Percentiles rank a stretch among this genome's conserved stretches.
These are phyloP conservation scores for Sebastes hubbsi DNA, from an alignment of 2,797 vertebrate species.

Conservation along the genomic window DNA sequence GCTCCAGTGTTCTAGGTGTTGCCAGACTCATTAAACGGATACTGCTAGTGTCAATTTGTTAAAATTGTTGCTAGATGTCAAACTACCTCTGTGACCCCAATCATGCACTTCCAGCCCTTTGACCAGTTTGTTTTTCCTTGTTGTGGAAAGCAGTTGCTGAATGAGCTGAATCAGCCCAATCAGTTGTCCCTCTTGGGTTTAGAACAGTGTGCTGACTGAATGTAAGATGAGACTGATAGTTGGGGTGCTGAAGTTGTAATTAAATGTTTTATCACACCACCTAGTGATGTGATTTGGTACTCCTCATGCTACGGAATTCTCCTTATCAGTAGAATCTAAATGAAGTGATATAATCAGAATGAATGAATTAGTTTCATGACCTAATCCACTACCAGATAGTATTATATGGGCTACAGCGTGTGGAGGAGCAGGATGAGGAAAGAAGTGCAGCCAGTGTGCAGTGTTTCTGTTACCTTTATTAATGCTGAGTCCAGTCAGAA, in stretches of 20 bases:
- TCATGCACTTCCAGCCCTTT: not conserved
- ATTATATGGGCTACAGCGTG: not conserved
- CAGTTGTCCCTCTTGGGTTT: not conserved
- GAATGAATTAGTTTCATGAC: not conserved
- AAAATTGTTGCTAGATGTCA: not conserved
- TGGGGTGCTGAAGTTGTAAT: not conserved
- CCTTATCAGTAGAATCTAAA: not conserved
- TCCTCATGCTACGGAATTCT: not conserved
- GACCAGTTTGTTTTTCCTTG: not conserved
- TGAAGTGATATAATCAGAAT: not conserved
- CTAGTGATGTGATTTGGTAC: not conserved
- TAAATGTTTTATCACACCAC: not conserved
- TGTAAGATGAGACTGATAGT: not conserved
- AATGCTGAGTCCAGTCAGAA: constrained; percentile 22
- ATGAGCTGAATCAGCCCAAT: not conserved
- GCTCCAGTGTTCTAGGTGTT: not conserved
- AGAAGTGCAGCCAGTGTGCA: not conserved
- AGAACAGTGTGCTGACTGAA: not conserved
- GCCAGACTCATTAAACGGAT: not conserved
- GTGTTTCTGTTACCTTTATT: not conserved
- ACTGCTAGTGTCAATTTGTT: not conserved
- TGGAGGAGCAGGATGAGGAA: not conserved
- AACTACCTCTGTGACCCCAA: not conserved
- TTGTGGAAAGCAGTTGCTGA: not conserved
- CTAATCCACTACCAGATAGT: not conserved